phyloP scores from a whole-genome alignment of 2,113 vertebrate genomes.

The Leucopsar rothschildi region DNA sequence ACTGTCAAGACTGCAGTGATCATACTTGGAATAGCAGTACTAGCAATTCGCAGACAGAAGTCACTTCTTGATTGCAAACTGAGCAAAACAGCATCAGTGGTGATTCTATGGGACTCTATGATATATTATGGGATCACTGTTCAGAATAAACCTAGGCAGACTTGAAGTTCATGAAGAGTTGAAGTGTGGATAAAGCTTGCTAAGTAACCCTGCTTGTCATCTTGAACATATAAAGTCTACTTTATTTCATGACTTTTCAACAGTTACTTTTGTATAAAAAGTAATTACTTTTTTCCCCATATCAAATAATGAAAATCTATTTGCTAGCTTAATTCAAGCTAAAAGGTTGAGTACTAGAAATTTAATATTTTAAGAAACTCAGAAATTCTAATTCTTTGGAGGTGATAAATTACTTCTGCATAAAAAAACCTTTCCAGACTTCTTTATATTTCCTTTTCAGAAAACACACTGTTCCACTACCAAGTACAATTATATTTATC shows the following conservation, averaged over 20 bases:
- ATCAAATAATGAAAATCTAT: not conserved
- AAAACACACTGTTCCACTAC: not conserved
- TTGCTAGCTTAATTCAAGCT: not conserved
- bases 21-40: not conserved
- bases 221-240: not conserved
- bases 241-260: not conserved
- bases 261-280: not conserved
- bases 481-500: not conserved
- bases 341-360: not conserved
- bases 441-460: not conserved
- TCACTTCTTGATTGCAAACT: not conserved
- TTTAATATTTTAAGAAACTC: not conserved
- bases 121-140: not conserved
- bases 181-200: not conserved
- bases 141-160: not conserved
- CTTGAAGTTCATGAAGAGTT: not conserved
- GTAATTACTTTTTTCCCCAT: not conserved
- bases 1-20: not conserved
- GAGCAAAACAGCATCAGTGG: not conserved
- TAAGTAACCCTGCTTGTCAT: not conserved
- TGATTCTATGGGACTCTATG: not conserved
- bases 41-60: not conserved
- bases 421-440: not conserved
- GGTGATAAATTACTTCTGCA: not conserved
- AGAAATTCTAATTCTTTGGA: not conserved